A percentile compares a stretch with the other conserved stretches of the same genome.
Conservation (phyloP, 2,888 invertebrate genomes). For the Tachina fera region DNA sequence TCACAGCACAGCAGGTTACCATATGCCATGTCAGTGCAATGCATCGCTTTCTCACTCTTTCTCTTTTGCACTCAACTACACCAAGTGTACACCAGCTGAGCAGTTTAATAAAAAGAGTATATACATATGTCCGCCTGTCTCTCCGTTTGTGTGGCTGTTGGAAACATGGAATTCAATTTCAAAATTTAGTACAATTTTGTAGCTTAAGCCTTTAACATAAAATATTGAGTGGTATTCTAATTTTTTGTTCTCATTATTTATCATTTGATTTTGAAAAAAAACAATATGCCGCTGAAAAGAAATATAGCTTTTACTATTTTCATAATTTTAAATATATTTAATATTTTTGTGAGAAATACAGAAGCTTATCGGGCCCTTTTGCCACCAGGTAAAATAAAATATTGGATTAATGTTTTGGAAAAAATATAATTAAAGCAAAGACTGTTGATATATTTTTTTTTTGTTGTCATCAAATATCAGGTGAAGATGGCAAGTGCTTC, state of each 20-base stretch:
- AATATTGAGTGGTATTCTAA: not conserved
- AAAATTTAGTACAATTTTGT: slow-evolving; percentile 47
- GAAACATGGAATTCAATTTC: slow-evolving; percentile 15
- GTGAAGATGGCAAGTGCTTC: slow-evolving; percentile 77
- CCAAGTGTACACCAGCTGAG: not conserved
- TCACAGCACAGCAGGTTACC: slow-evolving; percentile 39
- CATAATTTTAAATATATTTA: slow-evolving; percentile 34
- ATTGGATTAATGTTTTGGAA: not conserved
- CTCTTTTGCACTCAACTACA: not conserved
- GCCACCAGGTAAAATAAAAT: slow-evolving; percentile 57
- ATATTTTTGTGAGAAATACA: slow-evolving; percentile 46
- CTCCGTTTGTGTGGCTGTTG: not conserved
- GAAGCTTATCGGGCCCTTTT: slow-evolving; percentile 64
- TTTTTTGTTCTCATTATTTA: not conserved
- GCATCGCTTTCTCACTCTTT: not conserved
- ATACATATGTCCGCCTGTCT: not conserved
- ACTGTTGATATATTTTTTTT: not conserved
- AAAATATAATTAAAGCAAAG: slow-evolving; percentile 72
- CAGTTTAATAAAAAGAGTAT: not conserved
- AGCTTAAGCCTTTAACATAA: slow-evolving; percentile 55
- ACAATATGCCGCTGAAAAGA: slow-evolving; percentile 40
- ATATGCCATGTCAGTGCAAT: not conserved
- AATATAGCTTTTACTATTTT: slow-evolving; percentile 24
- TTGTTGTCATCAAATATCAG: slow-evolving; percentile 28
- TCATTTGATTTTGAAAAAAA: not conserved